Percentiles rank a stretch among this genome's conserved stretches.
Conservation (phyloP, 2,113 vertebrate species). For the Oriolus oriolus region DNA sequence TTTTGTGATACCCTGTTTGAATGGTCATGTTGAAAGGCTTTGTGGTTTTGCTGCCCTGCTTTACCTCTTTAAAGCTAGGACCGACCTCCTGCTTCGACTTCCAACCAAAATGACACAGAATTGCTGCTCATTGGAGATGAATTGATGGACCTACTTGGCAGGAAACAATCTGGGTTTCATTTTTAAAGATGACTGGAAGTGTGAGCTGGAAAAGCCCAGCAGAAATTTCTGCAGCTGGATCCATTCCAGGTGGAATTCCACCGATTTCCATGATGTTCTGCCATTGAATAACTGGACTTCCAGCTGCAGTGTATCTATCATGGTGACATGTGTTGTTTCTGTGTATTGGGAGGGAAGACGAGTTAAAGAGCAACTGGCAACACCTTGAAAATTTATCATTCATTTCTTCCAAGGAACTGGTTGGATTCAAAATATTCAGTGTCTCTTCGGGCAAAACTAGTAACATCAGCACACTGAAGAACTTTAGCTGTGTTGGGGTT, state of each 20-base stretch:
- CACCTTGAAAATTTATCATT: not conserved
- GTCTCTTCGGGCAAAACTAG: not conserved
- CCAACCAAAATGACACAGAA: not conserved
- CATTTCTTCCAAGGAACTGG: not conserved
- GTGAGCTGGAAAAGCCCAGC: not conserved
- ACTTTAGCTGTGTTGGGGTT: rapidly evolving
- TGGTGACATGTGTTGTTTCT: rapidly evolving
- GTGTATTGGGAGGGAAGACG: not conserved
- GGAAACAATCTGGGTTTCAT: not conserved
- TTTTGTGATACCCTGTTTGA: not conserved
- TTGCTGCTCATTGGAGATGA: not conserved
- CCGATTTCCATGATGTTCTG: not conserved
- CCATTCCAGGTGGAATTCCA: not conserved
- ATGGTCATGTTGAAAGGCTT: not conserved
- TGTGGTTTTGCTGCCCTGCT: not conserved
- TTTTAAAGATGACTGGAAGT: not conserved
- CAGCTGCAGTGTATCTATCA: not conserved
- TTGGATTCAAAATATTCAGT: not conserved
- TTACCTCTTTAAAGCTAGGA: not conserved
- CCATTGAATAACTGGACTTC: not conserved
- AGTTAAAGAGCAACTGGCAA: not conserved
- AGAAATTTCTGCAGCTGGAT: not conserved
- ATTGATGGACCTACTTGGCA: not conserved
- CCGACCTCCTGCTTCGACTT: not conserved
- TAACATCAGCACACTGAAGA: not conserved